Base-by-base conservation (phyloP, 2,888 invertebrate genomes). In the Didymodactylos carnosus region DNA sequence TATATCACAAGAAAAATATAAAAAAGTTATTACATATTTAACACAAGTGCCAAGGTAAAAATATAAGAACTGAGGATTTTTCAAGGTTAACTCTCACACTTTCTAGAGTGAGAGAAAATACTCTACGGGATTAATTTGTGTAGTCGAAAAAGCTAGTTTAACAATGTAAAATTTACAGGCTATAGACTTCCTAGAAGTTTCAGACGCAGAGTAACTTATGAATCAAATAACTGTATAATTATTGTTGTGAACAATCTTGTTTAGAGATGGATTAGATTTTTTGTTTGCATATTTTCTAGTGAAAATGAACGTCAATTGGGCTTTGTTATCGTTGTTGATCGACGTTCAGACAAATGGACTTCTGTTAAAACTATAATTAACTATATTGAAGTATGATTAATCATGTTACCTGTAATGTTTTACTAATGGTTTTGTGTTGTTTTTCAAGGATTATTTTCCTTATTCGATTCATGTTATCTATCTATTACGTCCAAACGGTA, bases 341-440 rank as follows among this genome's bases (percentile, higher is more conserved):
- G 95, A 80, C 87, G 95, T 80, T 91, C 90, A 83, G 94, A 94
- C 85, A 89, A 92, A 82, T 97, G 95, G 95, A 91, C 91, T 81
- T 90, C 94, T 46, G 94, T 95, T 23, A 92, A 94, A 86, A 89
- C 91, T 79, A 90, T 91, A 77, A 87, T 94, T 79, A 87, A 92
- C 79, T 90, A 91, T 86, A 91, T 94, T 83, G 92, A 93, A 79
- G 94, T 94, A 2, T 49, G 23, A 49, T 49, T 3, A 43, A 43
- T 43, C 19, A 11, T n/a, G 19, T n/a, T 43, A n/a, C n/a, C 19
- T 19, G 10, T 19, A 43, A 43, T 8, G 2, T n/a, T 43, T 43
- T 19, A n/a, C 19, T 43, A 43, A 6, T 43, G n/a, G 16, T 43
- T 43, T 43, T 6, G 2, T 19, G 16, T 1, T 35, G 10, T n/a